Evolutionary conservation across 2,113 vertebrate genomes (phyloP), one percentile per base, ranked within the genome.

Genomic region (Scatophagus argus): DNA sequence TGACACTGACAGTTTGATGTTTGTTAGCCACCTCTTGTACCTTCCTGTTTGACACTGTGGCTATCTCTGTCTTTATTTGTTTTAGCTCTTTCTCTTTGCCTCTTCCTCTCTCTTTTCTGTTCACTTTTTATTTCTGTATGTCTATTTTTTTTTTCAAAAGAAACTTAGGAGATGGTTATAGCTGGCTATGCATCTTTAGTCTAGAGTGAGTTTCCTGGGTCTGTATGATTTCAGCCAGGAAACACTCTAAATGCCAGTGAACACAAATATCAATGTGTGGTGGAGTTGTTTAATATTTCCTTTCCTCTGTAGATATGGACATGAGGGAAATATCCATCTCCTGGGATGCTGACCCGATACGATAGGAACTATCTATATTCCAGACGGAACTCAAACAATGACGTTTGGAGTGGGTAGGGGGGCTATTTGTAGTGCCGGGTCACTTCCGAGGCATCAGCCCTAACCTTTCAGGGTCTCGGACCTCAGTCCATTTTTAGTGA

Each of bases 401-500:
- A 95, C 88, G 89, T 94, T 91, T 83, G 85, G 92, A 94, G 62
- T 51, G 49, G 89, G 69, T 46, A 58, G 58, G 81, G 74, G 58
- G 79, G 85, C 91, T 96, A 95, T 96, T 95, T 96, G 95, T 94
- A 94, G 92, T 56, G 72, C 36, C 41, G 36, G 84, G 92, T 95
- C 94, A 93, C 94, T 94, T 91, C 90, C 77, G 91, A 84, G 88
- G 87, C 89, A 67, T 82, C 91, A 86, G 66, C 80, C 68, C 43
- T 60, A 90, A 62, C 92, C 90, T 95, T 92, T 93, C 89, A 82
- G 83, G 90, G 89, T 93, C 93, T 91, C 92, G 91, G 93, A 89
- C 94, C 88, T 93, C 87, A 87, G 92, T 91, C 93, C 95, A 95
- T 95, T 95, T 96, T 95, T 96, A 96, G 95, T 88, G 93, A 87